Conservation (phyloP, 2,113 vertebrate species). For the Grammomys surdaster region DNA sequence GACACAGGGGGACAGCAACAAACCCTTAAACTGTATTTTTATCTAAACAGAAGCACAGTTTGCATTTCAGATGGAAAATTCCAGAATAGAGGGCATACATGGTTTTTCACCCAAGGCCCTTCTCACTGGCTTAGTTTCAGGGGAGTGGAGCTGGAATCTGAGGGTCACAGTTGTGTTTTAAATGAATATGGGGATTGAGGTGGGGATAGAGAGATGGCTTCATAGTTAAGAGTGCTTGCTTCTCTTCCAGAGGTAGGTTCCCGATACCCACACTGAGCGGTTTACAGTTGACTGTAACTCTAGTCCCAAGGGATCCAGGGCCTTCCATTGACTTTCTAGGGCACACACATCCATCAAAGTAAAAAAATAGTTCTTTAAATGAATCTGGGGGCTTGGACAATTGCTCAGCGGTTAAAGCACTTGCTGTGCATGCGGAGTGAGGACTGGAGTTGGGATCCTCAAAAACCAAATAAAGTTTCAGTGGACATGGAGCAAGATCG, state of each 20-base stretch:
- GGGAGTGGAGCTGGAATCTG: neutral
- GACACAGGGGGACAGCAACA: neutral
- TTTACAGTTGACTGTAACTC: neutral
- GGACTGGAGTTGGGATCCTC: neutral
- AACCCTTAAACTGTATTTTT: neutral
- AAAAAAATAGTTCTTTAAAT: neutral
- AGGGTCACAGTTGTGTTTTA: neutral
- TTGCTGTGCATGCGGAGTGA: neutral
- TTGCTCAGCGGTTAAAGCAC: no score
- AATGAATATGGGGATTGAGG: neutral
- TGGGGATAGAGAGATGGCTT: neutral
- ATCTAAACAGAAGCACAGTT: neutral
- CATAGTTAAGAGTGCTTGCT: neutral
- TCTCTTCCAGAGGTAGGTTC: neutral
- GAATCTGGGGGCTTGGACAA: neutral
- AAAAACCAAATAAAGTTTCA: neutral
- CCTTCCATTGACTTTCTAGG: neutral
- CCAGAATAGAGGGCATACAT: neutral
- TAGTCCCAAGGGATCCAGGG: no score
- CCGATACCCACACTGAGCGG: neutral
- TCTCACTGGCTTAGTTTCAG: neutral
- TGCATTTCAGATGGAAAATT: neutral
- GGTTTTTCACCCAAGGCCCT: neutral
- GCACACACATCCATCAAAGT: neutral
- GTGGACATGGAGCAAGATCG: neutral